phyloP scores from a whole-genome alignment of 1,140 invertebrate species.

The Armadillidium nasatum region DNA sequence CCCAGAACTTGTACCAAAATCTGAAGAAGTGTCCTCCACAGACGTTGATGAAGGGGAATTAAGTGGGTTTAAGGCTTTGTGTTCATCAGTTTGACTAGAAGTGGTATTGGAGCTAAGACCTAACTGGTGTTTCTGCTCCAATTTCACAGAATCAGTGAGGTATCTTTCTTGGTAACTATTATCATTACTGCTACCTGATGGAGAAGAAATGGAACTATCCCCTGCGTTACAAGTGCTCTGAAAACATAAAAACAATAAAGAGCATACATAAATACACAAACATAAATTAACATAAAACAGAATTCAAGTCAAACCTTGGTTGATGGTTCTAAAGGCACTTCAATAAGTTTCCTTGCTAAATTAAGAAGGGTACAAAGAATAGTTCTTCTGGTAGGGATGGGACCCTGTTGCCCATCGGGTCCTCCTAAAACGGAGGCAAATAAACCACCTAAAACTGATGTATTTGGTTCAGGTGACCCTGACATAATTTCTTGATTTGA shows the following conservation, averaged over 20 bases:
- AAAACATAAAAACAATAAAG: no score
- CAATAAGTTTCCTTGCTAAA: conserved; percentile 63
- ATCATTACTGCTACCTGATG: conserved; percentile 16
- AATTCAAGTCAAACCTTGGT: conserved; percentile 21
- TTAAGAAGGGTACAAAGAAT: conserved; percentile 65
- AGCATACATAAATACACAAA: no score
- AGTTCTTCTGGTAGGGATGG: conserved; percentile 60
- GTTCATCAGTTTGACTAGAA: conserved; percentile 67
- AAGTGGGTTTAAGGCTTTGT: conserved; percentile 63
- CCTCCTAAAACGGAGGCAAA: conserved; percentile 64
- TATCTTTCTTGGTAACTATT: conserved; percentile 24
- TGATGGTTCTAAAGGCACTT: conserved; percentile 58
- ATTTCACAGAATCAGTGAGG: conserved; percentile 43
- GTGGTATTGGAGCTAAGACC: not conserved
- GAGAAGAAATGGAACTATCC: no score
- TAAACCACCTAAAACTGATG: conserved; percentile 57
- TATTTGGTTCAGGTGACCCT: conserved; percentile 52
- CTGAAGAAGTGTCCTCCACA: no score
- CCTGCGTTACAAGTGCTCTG: no score
- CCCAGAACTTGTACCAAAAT: no score
- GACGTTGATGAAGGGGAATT: no score
- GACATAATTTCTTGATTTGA: conserved; percentile 58
- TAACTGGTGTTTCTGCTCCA: conserved; percentile 36
- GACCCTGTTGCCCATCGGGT: conserved; percentile 55
- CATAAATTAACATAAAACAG: no score